phyloP scores from a whole-genome alignment of 2,797 vertebrate species.

The Acanthurus leucopareius region DNA sequence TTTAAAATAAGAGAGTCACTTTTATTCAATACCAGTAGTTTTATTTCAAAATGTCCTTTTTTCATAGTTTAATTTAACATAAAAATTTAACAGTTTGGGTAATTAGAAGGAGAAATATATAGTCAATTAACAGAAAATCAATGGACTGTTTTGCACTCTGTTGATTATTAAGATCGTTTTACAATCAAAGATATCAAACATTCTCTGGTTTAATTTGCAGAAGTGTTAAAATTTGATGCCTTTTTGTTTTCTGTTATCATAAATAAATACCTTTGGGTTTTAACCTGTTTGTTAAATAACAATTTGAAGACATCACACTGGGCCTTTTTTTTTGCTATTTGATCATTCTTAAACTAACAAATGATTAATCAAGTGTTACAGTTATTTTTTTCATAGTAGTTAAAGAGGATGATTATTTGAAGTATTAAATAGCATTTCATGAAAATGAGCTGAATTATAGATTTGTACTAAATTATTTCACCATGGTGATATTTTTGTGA shows the following conservation, averaged over 20 bases:
- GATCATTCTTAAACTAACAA: neutral
- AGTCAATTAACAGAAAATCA: neutral
- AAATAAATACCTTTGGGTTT: neutral
- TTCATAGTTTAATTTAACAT: neutral
- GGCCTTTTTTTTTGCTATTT: neutral
- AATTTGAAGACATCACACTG: neutral
- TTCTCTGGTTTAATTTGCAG: neutral
- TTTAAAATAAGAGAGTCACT: neutral
- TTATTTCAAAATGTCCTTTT: neutral
- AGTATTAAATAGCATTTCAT: neutral
- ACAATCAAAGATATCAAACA: neutral
- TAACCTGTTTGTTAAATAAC: neutral
- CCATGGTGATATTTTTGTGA: neutral
- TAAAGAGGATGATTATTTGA: too few species aligned
- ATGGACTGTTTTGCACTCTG: neutral
- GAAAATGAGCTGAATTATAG: conserved; percentile 6
- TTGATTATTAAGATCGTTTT: neutral
- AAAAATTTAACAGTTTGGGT: neutral
- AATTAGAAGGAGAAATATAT: neutral
- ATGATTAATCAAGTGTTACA: too few species aligned
- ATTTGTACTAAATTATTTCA: neutral
- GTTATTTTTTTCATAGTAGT: too few species aligned
- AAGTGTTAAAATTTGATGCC: too few species aligned
- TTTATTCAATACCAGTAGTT: neutral
- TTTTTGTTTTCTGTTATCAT: neutral